These are phyloP conservation scores for Apodemus speciosus DNA, from an alignment of 2,113 vertebrate species.

Conservation along the genomic window DNA sequence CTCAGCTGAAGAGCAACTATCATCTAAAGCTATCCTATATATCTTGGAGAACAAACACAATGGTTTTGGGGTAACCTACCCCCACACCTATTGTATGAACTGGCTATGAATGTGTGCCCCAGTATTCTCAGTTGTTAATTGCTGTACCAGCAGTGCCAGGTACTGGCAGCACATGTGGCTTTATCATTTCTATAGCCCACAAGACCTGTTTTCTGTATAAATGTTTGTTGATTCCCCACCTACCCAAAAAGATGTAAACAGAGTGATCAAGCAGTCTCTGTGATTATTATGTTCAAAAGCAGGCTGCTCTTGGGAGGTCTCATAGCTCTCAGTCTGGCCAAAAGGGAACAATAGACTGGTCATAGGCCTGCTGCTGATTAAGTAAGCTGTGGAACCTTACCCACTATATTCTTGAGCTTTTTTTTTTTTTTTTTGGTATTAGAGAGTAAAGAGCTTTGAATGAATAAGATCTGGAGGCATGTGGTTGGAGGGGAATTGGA, in stretches of 20 bases:
- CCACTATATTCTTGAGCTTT: not conserved
- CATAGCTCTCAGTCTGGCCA: not conserved
- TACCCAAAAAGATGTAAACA: not conserved
- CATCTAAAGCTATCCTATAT: not conserved
- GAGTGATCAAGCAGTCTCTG: not conserved
- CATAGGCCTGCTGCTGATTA: not conserved
- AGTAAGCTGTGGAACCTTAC: not conserved
- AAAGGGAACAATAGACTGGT: not conserved
- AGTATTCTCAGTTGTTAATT: not conserved
- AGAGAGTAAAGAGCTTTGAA: not conserved
- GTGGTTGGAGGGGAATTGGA: not conserved
- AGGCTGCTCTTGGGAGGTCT: not conserved
- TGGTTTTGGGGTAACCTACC: not conserved
- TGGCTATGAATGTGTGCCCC: not conserved
- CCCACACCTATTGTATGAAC: not conserved
- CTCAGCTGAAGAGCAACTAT: not conserved
- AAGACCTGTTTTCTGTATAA: not conserved
- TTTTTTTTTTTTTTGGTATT: not conserved
- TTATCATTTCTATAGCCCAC: not conserved
- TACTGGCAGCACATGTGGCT: not conserved
- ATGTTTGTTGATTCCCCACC: not conserved
- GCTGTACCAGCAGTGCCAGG: not conserved
- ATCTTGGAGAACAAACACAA: not conserved
- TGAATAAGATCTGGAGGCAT: not conserved
- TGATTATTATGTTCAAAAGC: not conserved